Evolutionary conservation across 2,888 invertebrate genomes (phyloP).

Genomic region (Philopedon plagiatum): DNA sequence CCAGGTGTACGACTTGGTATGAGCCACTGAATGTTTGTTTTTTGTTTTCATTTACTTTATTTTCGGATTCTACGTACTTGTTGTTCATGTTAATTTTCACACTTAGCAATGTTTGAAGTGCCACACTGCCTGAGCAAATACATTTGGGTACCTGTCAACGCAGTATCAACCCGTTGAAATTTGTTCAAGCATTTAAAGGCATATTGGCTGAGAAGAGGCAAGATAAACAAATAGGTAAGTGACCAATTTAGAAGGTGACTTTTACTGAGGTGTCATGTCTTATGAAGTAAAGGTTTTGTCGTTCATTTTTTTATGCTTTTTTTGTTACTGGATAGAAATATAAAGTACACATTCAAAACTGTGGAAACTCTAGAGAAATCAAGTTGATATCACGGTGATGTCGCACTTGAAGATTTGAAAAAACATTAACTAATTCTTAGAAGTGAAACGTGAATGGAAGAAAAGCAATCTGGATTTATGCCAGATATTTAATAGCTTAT

Average conservation of each 20-base stretch:
- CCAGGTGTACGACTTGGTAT: constrained; percentile 58
- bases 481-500: too few relatives aligned
- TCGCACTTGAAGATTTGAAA: too few relatives aligned
- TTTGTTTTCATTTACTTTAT: constrained; percentile 52
- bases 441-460: too few relatives aligned
- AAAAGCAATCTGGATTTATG: too few relatives aligned
- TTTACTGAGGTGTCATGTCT: not conserved
- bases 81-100: constrained; percentile 63
- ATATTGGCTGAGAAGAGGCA: constrained; percentile 51
- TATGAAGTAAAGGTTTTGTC: not conserved
- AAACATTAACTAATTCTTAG: too few relatives aligned
- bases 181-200: constrained; percentile 54
- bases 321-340: too few relatives aligned
- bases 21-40: constrained; percentile 58
- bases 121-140: constrained; percentile 59
- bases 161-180: constrained; percentile 57
- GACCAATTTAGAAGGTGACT: constrained; percentile 48
- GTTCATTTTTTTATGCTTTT: not conserved
- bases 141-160: constrained; percentile 55
- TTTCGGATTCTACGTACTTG: constrained; percentile 59
- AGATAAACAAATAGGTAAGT: constrained; percentile 53
- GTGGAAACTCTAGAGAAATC: too few relatives aligned
- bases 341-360: too few relatives aligned
- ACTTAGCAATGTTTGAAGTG: constrained; percentile 61
- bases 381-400: too few relatives aligned